Conservation (phyloP, 2,113 vertebrate species). For the Chiloscyllium plagiosum region DNA sequence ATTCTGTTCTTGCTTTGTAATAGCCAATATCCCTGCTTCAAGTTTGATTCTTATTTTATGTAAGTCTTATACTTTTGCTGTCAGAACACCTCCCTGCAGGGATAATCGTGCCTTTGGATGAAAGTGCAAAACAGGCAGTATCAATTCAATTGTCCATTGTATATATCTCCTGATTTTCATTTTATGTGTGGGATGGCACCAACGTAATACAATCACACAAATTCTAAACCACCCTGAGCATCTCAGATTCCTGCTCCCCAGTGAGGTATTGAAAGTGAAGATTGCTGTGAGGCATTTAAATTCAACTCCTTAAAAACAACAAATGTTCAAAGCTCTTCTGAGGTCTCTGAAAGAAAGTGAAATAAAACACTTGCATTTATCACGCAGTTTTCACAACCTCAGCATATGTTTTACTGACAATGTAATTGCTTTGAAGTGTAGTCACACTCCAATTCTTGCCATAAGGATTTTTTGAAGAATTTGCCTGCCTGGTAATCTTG, state of each 20-base stretch:
- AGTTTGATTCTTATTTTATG: background rate
- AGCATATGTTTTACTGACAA: background rate
- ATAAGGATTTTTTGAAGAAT: too few species aligned
- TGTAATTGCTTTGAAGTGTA: background rate
- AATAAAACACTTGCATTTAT: background rate
- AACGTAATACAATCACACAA: background rate
- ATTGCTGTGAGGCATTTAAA: background rate
- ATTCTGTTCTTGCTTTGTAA: conserved; percentile 34
- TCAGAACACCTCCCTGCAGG: background rate
- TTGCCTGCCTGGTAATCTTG: too few species aligned
- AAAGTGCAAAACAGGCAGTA: background rate
- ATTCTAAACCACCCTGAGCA: background rate
- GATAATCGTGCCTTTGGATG: background rate
- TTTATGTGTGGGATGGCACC: background rate
- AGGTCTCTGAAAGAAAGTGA: background rate
- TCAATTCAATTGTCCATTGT: background rate
- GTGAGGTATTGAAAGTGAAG: background rate
- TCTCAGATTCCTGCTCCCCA: background rate
- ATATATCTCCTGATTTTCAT: background rate
- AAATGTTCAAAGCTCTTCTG: background rate
- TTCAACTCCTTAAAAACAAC: background rate
- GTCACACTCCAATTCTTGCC: background rate
- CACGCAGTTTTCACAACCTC: background rate
- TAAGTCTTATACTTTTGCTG: background rate
- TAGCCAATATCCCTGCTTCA: conserved; percentile 15